Evolutionary conservation across 2,888 invertebrate genomes (phyloP).

Genomic region (Tenthredo mesomela): DNA sequence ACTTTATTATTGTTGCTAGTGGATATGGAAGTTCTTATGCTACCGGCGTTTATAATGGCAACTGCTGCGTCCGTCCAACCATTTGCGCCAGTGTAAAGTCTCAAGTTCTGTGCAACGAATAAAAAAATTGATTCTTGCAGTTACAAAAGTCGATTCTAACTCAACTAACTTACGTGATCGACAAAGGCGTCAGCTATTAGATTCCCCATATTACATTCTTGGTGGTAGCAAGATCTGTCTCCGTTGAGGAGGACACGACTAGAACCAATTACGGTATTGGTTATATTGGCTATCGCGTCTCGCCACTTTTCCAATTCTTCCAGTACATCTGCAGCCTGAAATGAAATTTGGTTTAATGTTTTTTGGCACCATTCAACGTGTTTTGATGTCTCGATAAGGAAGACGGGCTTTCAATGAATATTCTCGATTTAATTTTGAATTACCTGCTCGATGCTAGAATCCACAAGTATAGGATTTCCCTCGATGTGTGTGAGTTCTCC

Average conservation of each 20-base stretch:
- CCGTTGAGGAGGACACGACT: slow-evolving; percentile 88
- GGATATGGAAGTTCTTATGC: slow-evolving; percentile 85
- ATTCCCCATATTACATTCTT: slow-evolving; percentile 93
- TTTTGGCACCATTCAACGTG: background rate
- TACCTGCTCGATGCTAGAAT: slow-evolving; percentile 82
- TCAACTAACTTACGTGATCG: slow-evolving; percentile 78
- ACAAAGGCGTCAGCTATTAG: slow-evolving; percentile 89
- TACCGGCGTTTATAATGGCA: slow-evolving; percentile 88
- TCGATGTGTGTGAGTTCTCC: slow-evolving; percentile 85
- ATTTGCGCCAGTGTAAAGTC: slow-evolving; percentile 75
- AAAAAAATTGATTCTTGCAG: background rate
- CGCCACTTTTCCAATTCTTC: slow-evolving; percentile 82
- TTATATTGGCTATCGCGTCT: slow-evolving; percentile 80
- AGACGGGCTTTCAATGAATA: background rate
- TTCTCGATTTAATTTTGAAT: background rate
- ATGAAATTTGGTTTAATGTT: background rate
- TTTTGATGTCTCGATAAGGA: background rate
- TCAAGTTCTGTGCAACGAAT: slow-evolving; percentile 74
- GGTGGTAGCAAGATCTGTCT: slow-evolving; percentile 81
- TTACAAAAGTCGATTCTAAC: background rate
- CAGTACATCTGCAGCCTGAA: slow-evolving; percentile 82
- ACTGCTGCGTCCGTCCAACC: slow-evolving; percentile 91
- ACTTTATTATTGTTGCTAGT: slow-evolving; percentile 78
- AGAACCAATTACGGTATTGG: slow-evolving; percentile 82
- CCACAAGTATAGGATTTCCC: slow-evolving; percentile 89